A percentile compares a stretch with the other conserved stretches of the same genome.
phyloP scores from a whole-genome alignment of 2,113 vertebrate genomes.

The Eublepharis macularius region DNA sequence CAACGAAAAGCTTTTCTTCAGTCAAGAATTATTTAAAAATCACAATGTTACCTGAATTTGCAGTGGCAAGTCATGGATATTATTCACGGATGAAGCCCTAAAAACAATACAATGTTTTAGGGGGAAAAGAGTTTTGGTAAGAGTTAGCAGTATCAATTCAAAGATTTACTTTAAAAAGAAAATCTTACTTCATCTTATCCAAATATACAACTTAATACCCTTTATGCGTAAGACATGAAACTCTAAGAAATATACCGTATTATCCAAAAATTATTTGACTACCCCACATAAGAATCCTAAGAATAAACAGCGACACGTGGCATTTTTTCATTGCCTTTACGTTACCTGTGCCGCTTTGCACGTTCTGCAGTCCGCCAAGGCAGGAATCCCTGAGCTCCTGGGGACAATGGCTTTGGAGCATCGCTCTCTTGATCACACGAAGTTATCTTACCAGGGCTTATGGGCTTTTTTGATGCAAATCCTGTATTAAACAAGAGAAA shows the following conservation, averaged over 20 bases:
- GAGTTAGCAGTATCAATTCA: background rate
- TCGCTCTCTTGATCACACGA: conserved; percentile 64
- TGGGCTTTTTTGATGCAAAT: conserved; percentile 69
- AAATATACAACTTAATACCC: background rate
- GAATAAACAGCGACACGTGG: background rate
- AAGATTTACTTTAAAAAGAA: background rate
- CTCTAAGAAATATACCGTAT: too few species aligned
- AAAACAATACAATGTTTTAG: conserved; percentile 41
- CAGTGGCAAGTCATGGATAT: conserved; percentile 59
- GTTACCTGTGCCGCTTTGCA: conserved; percentile 84
- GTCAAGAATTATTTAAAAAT: background rate
- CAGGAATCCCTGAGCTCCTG: conserved; percentile 72
- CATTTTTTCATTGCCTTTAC: background rate
- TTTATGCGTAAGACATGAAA: too few species aligned
- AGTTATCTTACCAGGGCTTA: conserved; percentile 60
- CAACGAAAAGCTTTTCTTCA: too few species aligned
- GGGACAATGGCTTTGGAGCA: conserved; percentile 68
- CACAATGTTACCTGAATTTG: conserved; percentile 71
- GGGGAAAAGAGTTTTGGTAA: background rate
- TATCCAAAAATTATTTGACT: too few species aligned
- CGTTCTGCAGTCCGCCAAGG: conserved; percentile 90
- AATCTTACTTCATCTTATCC: background rate
- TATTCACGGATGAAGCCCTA: conserved; percentile 60
- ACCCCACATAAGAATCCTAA: too few species aligned
- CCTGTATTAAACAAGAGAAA: conserved; percentile 67